Base-by-base conservation (phyloP, 2,888 invertebrate genomes). In the Drosophila anomelani region DNA sequence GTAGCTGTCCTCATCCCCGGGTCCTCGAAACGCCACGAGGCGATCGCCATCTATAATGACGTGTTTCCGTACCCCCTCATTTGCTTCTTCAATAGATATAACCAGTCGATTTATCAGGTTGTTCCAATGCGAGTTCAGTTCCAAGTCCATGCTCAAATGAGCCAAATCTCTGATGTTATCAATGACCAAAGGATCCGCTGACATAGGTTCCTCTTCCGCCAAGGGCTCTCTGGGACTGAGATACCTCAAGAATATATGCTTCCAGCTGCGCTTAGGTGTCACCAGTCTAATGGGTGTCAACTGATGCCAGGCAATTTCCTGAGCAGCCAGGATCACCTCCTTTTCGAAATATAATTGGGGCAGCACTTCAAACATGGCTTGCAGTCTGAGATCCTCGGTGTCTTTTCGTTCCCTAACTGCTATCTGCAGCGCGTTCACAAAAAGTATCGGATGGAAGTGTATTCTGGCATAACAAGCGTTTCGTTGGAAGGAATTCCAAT, bases 291-390 rank as follows among this genome's bases (percentile, higher is more conserved):
- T 49, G 12, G 70, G 72, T 3, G 64, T 63, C 71, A 89, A 55
- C 36, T 80, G 76, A 38, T 77, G 74, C 87, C 86, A 90, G 13
- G 66, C 75, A 1, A 80, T 63, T 36, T 64, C 66, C 53, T 86
- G 80, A 0, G 81, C 89, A 0, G 70, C 44, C 7, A 71, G 36
- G 23, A 89, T 74, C 0, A 89, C 72, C 9, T 80, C 76, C 36
- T 61, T 76, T 23, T 95, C 95, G 86, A 96, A 95, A 93, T 96
- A 96, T 92, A 95, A 94, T 90, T 95, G 94, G 0, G 96, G 97
- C 91, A 95, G 94, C 88, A 96, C 94, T 92, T 97, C 96, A 90
- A 96, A 96, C 39, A 95, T 94, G 7, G 96, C 94, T 10, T 96
- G 96, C 17, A 96, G 90, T 55, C 94, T 92, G 75, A 96, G 92